Evolutionary conservation across 2,888 invertebrate genomes (phyloP), one percentile per base, ranked within the genome.

Genomic region (Ochropleura leucogaster): DNA sequence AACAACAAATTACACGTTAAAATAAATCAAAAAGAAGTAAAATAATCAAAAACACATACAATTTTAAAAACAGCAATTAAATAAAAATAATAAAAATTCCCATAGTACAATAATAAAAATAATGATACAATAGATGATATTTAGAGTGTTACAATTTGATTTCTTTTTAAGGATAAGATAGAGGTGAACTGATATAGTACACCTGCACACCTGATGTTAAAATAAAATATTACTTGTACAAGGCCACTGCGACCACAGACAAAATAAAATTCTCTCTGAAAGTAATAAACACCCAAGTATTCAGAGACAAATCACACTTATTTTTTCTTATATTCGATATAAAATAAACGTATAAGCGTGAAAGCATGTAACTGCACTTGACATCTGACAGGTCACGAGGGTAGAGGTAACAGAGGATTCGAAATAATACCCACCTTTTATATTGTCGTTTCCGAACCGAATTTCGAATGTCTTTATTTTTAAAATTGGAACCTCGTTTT

Each of bases 371-470:
- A 79, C 63, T 81, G 83, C 70, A 55, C 9, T 18, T 68, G 78
- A 77, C 81, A 81, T 42, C 20, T 74, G 73, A 68, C 83, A 83
- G 72, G n/a, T 18, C 82, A 55, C 71, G 60, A 73, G 67, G 70
- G 73, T 57, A 42, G n/a, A 69, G 68, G 65, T 68, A 79, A 65
- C 68, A 51, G 63, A 47, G 57, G 57, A 80, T 69, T 60, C 71
- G 51, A 59, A 42, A 83, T 62, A 68, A 65, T 68, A 72, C 71
- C 40, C 66, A 68, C 67, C 60, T 73, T 46, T 67, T 18, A 60
- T 69, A 72, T 46, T 59, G 46, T 55, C 67, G 63, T 53, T 68
- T 68, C 20, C n/a, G 62, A 63, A 78, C 46, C 55, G 69, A 78
- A 78, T 79, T 60, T 40, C 10, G 71, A 12, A 44, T 46, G 44